These are phyloP conservation scores for Gobio occitaniae DNA, from an alignment of 2,797 vertebrate species.

Conservation along the genomic window DNA sequence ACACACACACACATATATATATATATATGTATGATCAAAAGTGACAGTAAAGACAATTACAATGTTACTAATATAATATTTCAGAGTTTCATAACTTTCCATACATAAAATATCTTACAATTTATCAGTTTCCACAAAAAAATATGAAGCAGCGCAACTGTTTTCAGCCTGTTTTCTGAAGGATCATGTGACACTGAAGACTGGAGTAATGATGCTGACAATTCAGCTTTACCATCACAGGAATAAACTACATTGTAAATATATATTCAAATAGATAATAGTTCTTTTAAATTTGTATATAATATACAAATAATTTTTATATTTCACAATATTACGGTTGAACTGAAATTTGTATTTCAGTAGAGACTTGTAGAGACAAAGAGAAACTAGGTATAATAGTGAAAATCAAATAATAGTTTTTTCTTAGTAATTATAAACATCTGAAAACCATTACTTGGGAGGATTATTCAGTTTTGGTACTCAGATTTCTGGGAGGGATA, in stretches of 20 bases:
- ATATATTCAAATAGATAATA: no score
- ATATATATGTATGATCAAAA: no score
- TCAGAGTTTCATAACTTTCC: not conserved
- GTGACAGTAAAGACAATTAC: not conserved
- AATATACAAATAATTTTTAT: no score
- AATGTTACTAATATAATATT: not conserved
- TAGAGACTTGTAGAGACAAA: not conserved
- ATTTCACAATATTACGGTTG: not conserved
- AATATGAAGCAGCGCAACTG: not conserved
- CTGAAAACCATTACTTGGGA: slow-evolving; percentile 41
- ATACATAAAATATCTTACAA: no score
- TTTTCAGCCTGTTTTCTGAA: no score
- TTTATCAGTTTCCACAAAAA: not conserved
- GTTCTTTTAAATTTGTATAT: no score
- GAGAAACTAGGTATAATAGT: not conserved
- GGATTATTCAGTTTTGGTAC: not conserved
- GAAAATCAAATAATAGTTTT: not conserved
- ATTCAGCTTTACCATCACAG: not conserved
- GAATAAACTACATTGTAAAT: no score
- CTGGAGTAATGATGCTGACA: not conserved
- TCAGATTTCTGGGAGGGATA: not conserved
- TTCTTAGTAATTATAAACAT: slow-evolving; percentile 14
- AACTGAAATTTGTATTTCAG: not conserved
- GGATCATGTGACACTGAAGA: not conserved
- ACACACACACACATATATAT: no score